Evolutionary conservation across 2,113 vertebrate species (phyloP).

Genomic region (Microcebus lehilahytsara): DNA sequence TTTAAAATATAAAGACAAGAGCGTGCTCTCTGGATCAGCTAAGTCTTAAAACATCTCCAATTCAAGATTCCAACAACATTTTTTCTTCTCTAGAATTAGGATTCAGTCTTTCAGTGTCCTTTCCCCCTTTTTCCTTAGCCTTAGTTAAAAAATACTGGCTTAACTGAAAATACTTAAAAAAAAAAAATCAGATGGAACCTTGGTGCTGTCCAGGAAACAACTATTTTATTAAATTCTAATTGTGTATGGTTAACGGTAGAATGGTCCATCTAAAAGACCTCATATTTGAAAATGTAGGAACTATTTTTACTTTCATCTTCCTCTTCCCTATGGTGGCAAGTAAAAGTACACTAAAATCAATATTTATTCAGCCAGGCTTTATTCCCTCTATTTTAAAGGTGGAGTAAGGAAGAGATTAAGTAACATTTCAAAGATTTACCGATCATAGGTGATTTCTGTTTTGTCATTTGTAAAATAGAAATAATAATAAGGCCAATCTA

Average conservation of each 20-base stretch:
- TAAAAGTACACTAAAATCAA: neutral
- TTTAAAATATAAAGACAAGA: neutral
- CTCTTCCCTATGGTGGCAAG: neutral
- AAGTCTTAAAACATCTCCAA: neutral
- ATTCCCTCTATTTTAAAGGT: neutral
- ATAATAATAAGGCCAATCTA: neutral
- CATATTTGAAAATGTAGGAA: neutral
- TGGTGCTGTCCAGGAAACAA: neutral
- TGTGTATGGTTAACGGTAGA: conserved; percentile 4
- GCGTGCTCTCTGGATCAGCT: neutral
- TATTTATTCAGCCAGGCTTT: neutral
- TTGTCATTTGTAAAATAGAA: neutral
- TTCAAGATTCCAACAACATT: neutral
- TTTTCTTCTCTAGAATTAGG: neutral
- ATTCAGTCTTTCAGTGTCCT: neutral
- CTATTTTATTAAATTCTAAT: neutral
- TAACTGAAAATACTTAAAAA: neutral
- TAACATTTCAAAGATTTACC: neutral
- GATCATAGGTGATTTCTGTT: neutral
- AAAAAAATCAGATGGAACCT: neutral
- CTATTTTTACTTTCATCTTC: neutral
- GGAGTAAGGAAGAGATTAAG: neutral
- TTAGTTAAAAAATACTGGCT: neutral
- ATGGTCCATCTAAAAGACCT: neutral
- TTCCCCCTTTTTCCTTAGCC: neutral